These are phyloP conservation scores for Glossophaga mutica DNA, from an alignment of 2,797 vertebrate species.

Conservation along the genomic window DNA sequence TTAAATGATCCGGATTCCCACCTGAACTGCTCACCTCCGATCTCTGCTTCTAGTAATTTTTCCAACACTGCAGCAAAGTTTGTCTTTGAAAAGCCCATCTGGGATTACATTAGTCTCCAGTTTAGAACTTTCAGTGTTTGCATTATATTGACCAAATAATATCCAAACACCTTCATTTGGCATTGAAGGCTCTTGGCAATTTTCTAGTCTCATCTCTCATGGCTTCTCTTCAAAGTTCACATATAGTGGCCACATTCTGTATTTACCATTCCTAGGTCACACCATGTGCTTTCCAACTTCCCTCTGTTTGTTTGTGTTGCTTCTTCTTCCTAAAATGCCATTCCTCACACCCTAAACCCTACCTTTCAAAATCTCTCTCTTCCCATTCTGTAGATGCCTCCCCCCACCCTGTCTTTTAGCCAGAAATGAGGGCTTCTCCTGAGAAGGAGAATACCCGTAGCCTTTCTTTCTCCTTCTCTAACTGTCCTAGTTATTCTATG, in stretches of 20 bases:
- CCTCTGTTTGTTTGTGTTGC: not conserved
- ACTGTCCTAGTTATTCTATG: not conserved
- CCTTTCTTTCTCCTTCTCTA: not conserved
- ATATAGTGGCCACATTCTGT: accelerated
- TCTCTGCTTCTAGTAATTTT: not conserved
- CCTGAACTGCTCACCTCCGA: not conserved
- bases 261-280: not conserved
- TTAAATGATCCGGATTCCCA: not conserved
- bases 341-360: not conserved
- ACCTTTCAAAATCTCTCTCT: not conserved
- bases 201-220: not conserved
- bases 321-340: not conserved
- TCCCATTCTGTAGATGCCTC: not conserved
- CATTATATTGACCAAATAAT: not conserved
- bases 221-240: not conserved
- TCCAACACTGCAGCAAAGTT: not conserved
- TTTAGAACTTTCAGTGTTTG: not conserved
- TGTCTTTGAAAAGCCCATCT: not conserved
- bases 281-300: not conserved
- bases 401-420: not conserved
- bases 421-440: not conserved
- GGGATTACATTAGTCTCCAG: not conserved
- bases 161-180: not conserved
- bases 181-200: not conserved
- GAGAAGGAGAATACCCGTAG: not conserved